These are phyloP conservation scores for Caligus rogercresseyi DNA, from an alignment of 1,140 invertebrate genomes.

Conservation along the genomic window DNA sequence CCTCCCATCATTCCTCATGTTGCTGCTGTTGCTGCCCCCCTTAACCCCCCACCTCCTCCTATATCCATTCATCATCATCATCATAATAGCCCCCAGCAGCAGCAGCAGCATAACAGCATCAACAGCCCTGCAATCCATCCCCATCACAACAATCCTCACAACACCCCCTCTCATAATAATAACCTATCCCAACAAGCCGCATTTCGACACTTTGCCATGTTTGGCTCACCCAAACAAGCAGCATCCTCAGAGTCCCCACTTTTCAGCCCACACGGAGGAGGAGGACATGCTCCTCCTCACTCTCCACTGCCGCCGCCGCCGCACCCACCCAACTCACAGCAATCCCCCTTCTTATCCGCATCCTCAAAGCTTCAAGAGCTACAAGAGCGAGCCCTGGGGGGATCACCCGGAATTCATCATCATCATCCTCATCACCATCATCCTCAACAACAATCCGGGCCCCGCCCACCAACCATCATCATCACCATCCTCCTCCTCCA, in stretches of 20 bases:
- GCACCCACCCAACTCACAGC: not conserved
- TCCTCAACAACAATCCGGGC: too few species aligned
- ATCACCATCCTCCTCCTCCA: too few species aligned
- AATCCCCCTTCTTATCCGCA: too few species aligned
- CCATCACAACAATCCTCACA: too few species aligned
- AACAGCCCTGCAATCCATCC: not conserved
- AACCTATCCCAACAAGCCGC: too few species aligned
- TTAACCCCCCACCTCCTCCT: not conserved
- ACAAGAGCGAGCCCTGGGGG: not conserved
- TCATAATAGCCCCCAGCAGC: not conserved
- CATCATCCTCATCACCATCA: too few species aligned
- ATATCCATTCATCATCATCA: not conserved
- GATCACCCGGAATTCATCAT: not conserved
- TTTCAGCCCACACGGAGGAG: not conserved
- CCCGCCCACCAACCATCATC: too few species aligned
- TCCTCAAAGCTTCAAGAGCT: constrained; percentile 6
- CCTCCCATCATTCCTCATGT: too few species aligned
- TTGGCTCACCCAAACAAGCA: too few species aligned
- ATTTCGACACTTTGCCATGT: not conserved
- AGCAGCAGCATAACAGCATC: not conserved
- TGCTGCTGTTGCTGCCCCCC: not conserved
- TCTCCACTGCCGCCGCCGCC: not conserved
- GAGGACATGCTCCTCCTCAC: not conserved
- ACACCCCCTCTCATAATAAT: too few species aligned
- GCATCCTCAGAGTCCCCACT: not conserved